A percentile compares a stretch with the other conserved stretches of the same genome.
Evolutionary conservation across 2,888 invertebrate species (phyloP).

Genomic region (Leptinotarsa haldemani): DNA sequence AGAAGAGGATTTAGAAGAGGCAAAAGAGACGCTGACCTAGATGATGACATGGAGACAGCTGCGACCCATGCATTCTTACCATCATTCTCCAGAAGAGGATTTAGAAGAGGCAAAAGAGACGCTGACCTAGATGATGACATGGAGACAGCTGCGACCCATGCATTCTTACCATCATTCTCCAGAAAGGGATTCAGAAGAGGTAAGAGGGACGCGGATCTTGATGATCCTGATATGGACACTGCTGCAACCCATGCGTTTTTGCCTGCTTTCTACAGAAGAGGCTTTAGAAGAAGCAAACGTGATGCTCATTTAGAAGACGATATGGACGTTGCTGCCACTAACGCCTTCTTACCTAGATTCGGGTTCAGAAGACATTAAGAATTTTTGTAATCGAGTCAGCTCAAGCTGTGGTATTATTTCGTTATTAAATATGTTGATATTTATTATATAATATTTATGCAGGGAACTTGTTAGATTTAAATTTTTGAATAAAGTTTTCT

Average conservation of each 20-base stretch:
- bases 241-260: conserved; percentile 12
- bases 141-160: conserved; percentile 30
- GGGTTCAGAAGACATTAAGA: neutral
- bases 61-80: conserved; percentile 9
- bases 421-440: conserved; percentile 3
- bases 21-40: neutral
- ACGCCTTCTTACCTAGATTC: neutral
- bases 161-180: conserved; percentile 38
- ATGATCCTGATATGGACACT: conserved; percentile 29
- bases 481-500: neutral
- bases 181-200: conserved; percentile 39
- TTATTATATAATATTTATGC: conserved; percentile 3
- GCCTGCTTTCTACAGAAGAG: conserved; percentile 12
- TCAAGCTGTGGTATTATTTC: neutral
- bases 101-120: conserved; percentile 30
- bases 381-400: neutral
- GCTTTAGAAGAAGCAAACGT: neutral
- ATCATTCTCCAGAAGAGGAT: conserved; percentile 21
- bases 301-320: neutral
- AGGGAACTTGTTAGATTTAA: neutral
- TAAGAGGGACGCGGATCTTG: conserved; percentile 28
- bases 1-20: conserved; percentile 2
- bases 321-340: neutral
- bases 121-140: conserved; percentile 28
- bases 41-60: neutral